Percentiles rank a stretch among this genome's conserved stretches.
These are phyloP conservation scores for Sebastes kiyomatsui DNA, from an alignment of 2,797 vertebrate species.

Conservation along the genomic window DNA sequence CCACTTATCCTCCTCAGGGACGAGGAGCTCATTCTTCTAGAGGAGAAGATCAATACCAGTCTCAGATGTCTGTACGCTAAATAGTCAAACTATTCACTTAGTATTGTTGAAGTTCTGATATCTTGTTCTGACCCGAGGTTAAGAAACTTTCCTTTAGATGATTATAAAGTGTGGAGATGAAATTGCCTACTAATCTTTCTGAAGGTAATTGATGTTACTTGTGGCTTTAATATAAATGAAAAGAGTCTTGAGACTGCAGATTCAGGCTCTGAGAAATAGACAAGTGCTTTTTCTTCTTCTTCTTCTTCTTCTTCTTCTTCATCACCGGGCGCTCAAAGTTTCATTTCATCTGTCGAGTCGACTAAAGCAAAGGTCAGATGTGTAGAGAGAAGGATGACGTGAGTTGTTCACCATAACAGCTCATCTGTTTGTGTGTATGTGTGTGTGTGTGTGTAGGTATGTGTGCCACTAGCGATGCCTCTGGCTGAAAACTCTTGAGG, in stretches of 20 bases:
- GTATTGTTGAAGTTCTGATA: neutral
- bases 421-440: neutral
- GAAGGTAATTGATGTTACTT: neutral
- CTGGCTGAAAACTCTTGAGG: constrained; percentile 33
- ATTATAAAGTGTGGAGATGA: neutral
- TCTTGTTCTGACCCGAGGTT: neutral
- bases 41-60: neutral
- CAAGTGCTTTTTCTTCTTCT: neutral
- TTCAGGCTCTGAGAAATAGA: neutral
- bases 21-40: neutral
- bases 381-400: constrained; percentile 36
- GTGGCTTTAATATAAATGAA: neutral
- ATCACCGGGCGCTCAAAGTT: constrained; percentile 10
- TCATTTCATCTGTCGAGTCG: constrained; percentile 45
- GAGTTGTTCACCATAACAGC: constrained; percentile 45
- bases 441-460: constrained; percentile 4
- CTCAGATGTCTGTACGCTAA: neutral
- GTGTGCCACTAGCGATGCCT: constrained; percentile 11
- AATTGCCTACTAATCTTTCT: neutral
- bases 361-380: constrained; percentile 66
- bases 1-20: too few relatives aligned
- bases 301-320: neutral
- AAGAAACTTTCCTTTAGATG: neutral
- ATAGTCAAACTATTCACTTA: neutral
- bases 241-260: neutral